Base-by-base conservation (phyloP, 2,113 vertebrate species). In the Todiramphus chloris region DNA sequence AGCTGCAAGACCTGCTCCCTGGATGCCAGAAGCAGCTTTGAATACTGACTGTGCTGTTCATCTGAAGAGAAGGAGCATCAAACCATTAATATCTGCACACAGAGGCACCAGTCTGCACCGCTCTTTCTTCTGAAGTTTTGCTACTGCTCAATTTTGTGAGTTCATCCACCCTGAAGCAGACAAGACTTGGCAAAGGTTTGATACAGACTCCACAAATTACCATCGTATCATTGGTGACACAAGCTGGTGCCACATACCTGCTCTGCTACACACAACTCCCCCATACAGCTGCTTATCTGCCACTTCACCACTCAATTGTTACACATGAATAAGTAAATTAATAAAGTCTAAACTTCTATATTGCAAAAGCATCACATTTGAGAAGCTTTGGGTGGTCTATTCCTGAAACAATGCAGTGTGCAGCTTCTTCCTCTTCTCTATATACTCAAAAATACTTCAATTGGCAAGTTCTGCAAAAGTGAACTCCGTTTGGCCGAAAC, bases 11-110 rank as follows among this genome's bases (percentile, higher is more conserved):
- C 98, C 96, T 99, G 99, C 50, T 98, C 96, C 46, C 98, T 98
- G 25, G 99, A 99, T 56, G 99, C 99, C 97, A 99, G 97, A 92
- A 99, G 98, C 94, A 99, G 97, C 97, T 99, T 99, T 69, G 99
- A 99, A 97, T 99, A 99, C 43, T 98, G 98, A 90, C 98, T 98
- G 53, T 98, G 98, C 25, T 98, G 98, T 60, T 98, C 98, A 97
- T 98, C 98, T 98, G 82, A 44, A 85, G 31, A 69, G 59, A 93
- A 82, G 14, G 39, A 83, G 37, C 27, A 85, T 5, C 62, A 87
- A 50, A 69, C 23, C 69, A 58, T 96, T 72, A 96, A 27, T 7
- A 82, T 11, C 35, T 5, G 3, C 9, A 17, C 0, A 0, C 0
- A 72, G 51, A 84, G 11, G 8, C 77, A 67, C 10, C 51, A 39